Conservation (phyloP, 2,888 invertebrate species). For the Yponomeuta evonymella region DNA sequence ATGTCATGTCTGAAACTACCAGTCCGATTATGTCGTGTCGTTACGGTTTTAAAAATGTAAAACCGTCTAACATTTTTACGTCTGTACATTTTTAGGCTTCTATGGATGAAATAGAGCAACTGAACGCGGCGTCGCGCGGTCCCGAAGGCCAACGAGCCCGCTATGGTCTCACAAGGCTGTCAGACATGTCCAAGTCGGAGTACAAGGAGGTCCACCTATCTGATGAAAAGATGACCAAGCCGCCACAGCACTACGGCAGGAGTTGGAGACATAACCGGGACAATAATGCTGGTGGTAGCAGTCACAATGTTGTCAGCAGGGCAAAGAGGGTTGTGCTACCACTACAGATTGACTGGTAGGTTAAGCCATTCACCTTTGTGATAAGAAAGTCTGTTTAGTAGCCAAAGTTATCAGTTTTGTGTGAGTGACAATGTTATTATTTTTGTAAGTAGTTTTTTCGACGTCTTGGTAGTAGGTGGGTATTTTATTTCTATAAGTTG, state of each 20-base stretch:
- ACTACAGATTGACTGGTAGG: slow-evolving; percentile 75
- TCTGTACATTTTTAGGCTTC: slow-evolving; percentile 51
- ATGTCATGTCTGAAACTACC: too few relatives aligned
- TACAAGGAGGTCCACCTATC: slow-evolving; percentile 69
- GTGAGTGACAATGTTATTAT: not conserved
- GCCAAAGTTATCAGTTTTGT: slow-evolving; percentile 5
- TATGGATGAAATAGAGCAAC: slow-evolving; percentile 58
- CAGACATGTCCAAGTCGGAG: slow-evolving; percentile 79
- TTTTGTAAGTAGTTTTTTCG: not conserved
- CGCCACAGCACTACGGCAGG: slow-evolving; percentile 38
- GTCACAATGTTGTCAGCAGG: slow-evolving; percentile 35
- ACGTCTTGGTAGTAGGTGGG: not conserved
- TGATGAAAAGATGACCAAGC: slow-evolving; percentile 45
- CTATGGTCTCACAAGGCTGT: slow-evolving; percentile 78
- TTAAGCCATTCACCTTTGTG: not conserved
- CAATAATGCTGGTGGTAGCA: slow-evolving; percentile 30
- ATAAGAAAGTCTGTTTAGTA: slow-evolving; percentile 21
- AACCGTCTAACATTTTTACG: not conserved
- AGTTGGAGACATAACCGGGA: slow-evolving; percentile 33
- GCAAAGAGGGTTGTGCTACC: slow-evolving; percentile 57
- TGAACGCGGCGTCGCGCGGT: slow-evolving; percentile 59
- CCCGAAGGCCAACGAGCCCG: slow-evolving; percentile 57
- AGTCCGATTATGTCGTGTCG: too few relatives aligned
- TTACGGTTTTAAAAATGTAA: not conserved
- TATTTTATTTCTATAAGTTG: not conserved